These are phyloP conservation scores for Zoanthus gigantus DNA, from an alignment of 92 coral and sea anemone genomes.

Conservation along the genomic window DNA sequence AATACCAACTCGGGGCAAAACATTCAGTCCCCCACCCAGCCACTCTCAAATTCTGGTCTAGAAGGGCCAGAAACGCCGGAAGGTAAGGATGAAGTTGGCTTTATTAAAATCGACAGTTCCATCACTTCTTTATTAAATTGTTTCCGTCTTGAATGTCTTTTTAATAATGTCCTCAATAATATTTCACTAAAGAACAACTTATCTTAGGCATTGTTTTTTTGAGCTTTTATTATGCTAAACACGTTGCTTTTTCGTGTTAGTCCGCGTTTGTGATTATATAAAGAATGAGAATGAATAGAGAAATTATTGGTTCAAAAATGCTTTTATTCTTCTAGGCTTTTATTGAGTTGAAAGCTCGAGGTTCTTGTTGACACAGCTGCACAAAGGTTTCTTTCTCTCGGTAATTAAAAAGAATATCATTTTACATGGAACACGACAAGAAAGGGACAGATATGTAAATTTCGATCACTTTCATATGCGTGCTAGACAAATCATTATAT, in stretches of 20 bases:
- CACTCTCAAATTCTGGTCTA: constrained; percentile 88
- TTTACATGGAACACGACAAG: constrained; percentile 90
- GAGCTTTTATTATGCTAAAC: constrained; percentile 86
- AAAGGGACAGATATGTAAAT: constrained; percentile 89
- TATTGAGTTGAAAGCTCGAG: constrained; percentile 98
- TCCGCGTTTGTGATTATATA: constrained; percentile 91
- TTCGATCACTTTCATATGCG: constrained; percentile 71
- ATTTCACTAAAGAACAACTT: constrained; percentile 81
- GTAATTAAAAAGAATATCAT: constrained; percentile 99
- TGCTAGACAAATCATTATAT: constrained; percentile 75
- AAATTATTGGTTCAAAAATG: constrained; percentile 91
- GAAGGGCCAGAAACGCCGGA: constrained; percentile 96
- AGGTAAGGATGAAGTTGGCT: constrained; percentile 81
- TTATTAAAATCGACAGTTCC: constrained; percentile 94
- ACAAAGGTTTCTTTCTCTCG: constrained; percentile 93
- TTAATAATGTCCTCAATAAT: constrained; percentile 96
- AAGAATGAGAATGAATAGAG: constrained; percentile 88
- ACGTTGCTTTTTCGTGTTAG: constrained; percentile 78
- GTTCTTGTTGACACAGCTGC: constrained; percentile 99
- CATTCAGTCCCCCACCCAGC: constrained; percentile 86
- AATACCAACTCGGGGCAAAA: constrained; percentile 81
- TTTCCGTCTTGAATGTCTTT: constrained; percentile 98
- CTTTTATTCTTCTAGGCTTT: constrained; percentile 94
- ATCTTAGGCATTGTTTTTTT: constrained; percentile 80
- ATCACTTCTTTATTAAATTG: constrained; percentile 96